These are phyloP conservation scores for Dendrocopos noguchii DNA, from an alignment of 2,113 vertebrate genomes.

Conservation along the genomic window DNA sequence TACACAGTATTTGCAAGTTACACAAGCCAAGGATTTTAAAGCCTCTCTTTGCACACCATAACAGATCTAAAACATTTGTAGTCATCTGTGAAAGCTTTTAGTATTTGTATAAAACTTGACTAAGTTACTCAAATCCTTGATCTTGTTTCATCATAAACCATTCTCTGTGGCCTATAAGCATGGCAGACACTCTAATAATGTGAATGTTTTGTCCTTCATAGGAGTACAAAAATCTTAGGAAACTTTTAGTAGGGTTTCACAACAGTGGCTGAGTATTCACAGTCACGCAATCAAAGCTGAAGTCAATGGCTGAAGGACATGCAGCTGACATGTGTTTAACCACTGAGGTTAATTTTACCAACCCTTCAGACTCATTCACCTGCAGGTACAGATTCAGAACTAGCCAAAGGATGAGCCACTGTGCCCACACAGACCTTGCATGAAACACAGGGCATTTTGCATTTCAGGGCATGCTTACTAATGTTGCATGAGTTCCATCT, in stretches of 20 bases:
- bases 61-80: neutral
- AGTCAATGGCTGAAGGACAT: neutral
- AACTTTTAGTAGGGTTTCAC: neutral
- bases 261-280: neutral
- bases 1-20: constrained; percentile 40
- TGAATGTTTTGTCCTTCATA: neutral
- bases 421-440: neutral
- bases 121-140: neutral
- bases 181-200: neutral
- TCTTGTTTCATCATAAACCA: neutral
- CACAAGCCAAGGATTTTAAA: neutral
- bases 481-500: neutral
- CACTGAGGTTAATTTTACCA: neutral
- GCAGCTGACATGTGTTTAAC: neutral
- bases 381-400: neutral
- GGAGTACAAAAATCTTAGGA: neutral
- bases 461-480: neutral
- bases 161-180: neutral
- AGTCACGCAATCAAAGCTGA: neutral
- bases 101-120: neutral
- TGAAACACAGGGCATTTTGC: neutral
- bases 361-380: neutral
- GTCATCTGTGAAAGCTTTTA: neutral
- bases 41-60: neutral
- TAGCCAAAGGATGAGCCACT: neutral